Conservation (phyloP, 1,140 invertebrate genomes). For the Leptinotarsa defecta region DNA sequence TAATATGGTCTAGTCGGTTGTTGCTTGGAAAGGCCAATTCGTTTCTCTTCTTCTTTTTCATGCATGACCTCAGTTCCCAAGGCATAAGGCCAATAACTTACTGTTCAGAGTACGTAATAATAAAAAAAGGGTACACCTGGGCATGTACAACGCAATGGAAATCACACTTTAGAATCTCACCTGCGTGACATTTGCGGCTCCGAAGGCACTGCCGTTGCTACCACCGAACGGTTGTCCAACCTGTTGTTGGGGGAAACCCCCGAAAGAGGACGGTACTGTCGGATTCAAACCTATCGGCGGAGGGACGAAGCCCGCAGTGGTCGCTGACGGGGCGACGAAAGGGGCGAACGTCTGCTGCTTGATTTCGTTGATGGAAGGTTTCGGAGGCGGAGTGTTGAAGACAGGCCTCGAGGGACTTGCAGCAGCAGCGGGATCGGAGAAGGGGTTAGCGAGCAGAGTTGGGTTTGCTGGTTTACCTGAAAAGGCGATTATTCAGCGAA, state of each 20-base stretch:
- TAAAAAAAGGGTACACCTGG: not conserved
- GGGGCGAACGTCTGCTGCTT: conserved; percentile 59
- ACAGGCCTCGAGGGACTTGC: conserved; percentile 42
- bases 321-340: conserved; percentile 28
- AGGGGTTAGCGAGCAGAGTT: conserved; percentile 55
- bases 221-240: conserved; percentile 15
- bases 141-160: not conserved
- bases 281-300: conserved; percentile 2
- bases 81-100: too few species aligned
- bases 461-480: conserved; percentile 49
- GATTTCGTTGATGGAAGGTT: conserved; percentile 62
- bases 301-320: conserved; percentile 20
- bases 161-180: not conserved
- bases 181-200: not conserved
- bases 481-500: not conserved
- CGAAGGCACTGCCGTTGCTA: conserved; percentile 31
- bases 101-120: not conserved
- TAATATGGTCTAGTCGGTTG: too few species aligned
- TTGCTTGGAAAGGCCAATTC: too few species aligned
- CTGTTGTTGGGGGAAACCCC: conserved; percentile 24
- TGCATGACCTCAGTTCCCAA: too few species aligned
- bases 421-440: conserved; percentile 50
- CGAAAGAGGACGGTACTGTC: conserved; percentile 8
- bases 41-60: not conserved
- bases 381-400: conserved; percentile 52